Conservation (phyloP, 2,797 vertebrate species). For the Gallinago nigripennis region DNA sequence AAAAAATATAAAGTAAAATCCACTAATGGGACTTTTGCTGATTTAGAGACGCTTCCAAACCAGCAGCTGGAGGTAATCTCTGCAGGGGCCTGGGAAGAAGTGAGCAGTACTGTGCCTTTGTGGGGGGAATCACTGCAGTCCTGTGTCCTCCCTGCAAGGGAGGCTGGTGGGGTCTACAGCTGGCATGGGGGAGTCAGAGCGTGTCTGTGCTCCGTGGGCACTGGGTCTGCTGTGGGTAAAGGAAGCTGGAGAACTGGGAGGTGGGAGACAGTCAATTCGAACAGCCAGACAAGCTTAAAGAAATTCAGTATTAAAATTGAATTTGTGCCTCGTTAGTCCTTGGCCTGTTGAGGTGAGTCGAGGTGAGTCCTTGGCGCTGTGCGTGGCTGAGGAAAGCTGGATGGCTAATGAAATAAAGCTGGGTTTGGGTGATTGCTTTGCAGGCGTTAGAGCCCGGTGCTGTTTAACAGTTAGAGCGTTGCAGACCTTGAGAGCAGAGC, state of each 20-base stretch:
- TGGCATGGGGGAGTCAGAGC: background rate
- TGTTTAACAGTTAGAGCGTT: background rate
- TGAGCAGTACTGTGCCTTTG: background rate
- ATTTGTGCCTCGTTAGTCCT: background rate
- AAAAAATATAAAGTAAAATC: background rate
- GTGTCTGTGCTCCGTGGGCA: background rate
- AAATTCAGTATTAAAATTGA: background rate
- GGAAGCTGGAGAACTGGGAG: background rate
- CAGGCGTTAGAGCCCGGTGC: background rate
- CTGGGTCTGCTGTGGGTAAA: background rate
- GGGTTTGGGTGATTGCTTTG: background rate
- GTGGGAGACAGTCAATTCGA: background rate
- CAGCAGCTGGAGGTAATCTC: background rate
- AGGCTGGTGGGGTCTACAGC: background rate
- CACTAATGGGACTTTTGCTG: background rate
- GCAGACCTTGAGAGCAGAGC: background rate
- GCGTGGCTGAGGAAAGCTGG: background rate
- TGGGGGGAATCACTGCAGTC: accelerated
- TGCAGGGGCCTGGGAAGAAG: background rate
- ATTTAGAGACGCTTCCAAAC: background rate
- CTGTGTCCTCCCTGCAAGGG: background rate
- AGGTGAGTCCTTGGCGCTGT: background rate
- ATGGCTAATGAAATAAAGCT: background rate
- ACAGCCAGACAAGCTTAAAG: background rate
- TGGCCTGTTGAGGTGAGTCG: background rate